These are phyloP conservation scores for Arctia plantaginis DNA, from an alignment of 2,888 invertebrate genomes.

Conservation along the genomic window DNA sequence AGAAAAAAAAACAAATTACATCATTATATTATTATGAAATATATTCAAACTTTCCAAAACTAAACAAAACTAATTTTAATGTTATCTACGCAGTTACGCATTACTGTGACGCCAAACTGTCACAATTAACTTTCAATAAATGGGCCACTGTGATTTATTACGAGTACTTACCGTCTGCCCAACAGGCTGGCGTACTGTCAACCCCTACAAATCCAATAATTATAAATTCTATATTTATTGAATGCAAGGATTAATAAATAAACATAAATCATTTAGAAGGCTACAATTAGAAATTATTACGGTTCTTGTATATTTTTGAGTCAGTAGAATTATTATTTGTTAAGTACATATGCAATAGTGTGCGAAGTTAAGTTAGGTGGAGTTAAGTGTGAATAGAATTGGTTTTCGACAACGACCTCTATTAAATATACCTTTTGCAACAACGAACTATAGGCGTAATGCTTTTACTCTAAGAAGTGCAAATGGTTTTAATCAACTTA, in stretches of 20 bases:
- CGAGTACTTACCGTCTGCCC: slow-evolving; percentile 16
- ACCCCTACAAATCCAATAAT: slow-evolving; percentile 27
- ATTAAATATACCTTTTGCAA: too few species aligned
- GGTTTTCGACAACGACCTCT: too few species aligned
- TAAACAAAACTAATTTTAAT: slow-evolving; percentile 2
- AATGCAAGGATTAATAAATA: slow-evolving; percentile 28
- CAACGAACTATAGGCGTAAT: too few species aligned
- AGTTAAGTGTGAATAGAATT: too few species aligned
- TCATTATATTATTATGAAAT: background rate
- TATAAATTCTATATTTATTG: slow-evolving; percentile 27
- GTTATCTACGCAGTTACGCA: background rate
- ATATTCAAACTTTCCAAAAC: background rate
- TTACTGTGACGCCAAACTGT: background rate
- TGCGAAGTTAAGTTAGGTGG: too few species aligned
- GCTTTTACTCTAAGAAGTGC: too few species aligned
- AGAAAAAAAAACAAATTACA: too few species aligned
- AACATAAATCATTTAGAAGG: slow-evolving; percentile 21
- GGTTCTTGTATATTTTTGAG: background rate
- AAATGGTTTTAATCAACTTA: too few species aligned
- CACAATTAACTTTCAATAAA: slow-evolving; percentile 37
- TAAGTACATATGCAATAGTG: too few species aligned
- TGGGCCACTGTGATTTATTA: slow-evolving; percentile 40
- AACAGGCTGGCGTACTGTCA: slow-evolving; percentile 19
- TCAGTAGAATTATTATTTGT: too few species aligned
- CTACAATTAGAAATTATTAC: background rate